These are phyloP conservation scores for Tympanuchus pallidicinctus DNA, from an alignment of 2,113 vertebrate genomes.

Conservation along the genomic window DNA sequence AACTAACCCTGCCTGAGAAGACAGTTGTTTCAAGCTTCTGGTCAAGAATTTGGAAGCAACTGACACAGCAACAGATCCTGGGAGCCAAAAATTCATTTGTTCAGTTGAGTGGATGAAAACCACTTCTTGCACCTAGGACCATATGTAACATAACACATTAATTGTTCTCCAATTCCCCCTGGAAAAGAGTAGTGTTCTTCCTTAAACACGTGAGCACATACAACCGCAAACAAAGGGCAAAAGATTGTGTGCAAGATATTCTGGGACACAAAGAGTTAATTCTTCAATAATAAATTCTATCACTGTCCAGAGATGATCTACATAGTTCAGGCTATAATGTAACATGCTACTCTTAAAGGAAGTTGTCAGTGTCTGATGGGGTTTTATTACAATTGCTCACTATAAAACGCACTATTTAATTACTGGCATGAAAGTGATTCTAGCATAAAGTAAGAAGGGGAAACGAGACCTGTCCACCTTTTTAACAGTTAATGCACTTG, in stretches of 20 bases:
- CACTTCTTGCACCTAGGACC: not conserved
- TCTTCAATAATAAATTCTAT: constrained; percentile 68
- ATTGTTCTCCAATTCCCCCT: not conserved
- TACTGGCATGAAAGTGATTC: constrained; percentile 75
- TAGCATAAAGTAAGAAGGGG: constrained; percentile 69
- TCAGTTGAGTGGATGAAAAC: not conserved
- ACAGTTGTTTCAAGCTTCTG: not conserved
- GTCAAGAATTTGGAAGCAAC: not conserved
- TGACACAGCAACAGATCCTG: not conserved
- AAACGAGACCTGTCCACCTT: constrained; percentile 73
- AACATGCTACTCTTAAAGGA: constrained; percentile 75
- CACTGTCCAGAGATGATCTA: constrained; percentile 66
- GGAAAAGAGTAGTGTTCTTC: not conserved
- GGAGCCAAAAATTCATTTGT: not conserved
- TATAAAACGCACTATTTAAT: constrained; percentile 74
- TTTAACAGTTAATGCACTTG: constrained; percentile 72
- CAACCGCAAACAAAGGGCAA: not conserved
- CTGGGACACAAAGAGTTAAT: constrained; percentile 4
- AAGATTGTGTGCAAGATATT: not conserved
- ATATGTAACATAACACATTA: not conserved
- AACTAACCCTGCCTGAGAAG: not conserved
- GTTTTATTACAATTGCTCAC: constrained; percentile 73
- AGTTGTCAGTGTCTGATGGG: constrained; percentile 71
- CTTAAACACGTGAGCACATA: not conserved
- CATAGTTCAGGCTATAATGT: constrained; percentile 66